Evolutionary conservation across 2,797 vertebrate genomes (phyloP).

Genomic region (Poecilia wingei): DNA sequence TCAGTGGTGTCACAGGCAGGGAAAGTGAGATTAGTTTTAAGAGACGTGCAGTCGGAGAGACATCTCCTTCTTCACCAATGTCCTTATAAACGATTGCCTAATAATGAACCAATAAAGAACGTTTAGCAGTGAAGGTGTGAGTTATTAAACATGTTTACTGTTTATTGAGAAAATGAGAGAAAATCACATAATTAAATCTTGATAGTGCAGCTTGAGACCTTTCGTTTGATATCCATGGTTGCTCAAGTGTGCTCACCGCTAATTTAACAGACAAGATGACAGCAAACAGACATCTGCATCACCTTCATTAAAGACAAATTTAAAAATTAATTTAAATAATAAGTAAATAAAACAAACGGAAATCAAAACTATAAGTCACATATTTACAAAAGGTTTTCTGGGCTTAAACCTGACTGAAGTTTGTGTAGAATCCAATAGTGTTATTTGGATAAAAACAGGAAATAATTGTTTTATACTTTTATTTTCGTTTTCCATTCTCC

Average conservation of each 20-base stretch:
- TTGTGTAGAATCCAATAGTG: too few relatives aligned
- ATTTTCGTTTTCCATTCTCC: background rate
- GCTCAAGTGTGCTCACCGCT: background rate
- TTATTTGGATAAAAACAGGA: too few relatives aligned
- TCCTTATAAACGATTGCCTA: conserved; percentile 1
- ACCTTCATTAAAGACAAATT: too few relatives aligned
- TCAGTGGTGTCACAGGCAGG: background rate
- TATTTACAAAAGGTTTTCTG: too few relatives aligned
- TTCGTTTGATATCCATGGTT: background rate
- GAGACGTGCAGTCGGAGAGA: background rate
- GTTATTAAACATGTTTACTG: conserved; percentile 48
- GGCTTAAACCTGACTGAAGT: too few relatives aligned
- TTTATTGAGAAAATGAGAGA: background rate
- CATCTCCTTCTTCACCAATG: background rate
- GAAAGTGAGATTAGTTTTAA: conserved; percentile 14
- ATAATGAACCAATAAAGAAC: background rate
- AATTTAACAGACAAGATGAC: background rate
- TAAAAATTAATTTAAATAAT: too few relatives aligned
- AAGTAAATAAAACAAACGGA: too few relatives aligned
- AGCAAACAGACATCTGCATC: too few relatives aligned
- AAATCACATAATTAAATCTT: background rate
- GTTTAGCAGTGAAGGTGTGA: conserved; percentile 8
- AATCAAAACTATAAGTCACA: too few relatives aligned
- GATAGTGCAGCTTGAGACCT: background rate
- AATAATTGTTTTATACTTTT: background rate